Conservation (phyloP, 2,113 vertebrate species). For the Tilapia sparmanii region DNA sequence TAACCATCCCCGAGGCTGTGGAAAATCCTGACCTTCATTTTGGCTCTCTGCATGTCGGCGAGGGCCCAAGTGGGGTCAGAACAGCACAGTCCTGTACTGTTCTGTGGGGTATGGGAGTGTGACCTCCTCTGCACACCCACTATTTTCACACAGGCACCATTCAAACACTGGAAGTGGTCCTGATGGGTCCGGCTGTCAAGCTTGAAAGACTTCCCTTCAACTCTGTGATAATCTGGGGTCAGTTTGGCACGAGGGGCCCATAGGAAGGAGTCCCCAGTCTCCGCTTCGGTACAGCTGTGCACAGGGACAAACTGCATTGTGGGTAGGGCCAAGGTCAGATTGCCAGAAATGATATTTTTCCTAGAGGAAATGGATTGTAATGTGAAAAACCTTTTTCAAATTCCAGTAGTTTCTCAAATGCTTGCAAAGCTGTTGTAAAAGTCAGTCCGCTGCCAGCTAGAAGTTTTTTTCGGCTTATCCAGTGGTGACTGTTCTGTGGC, state of each 20-base stretch:
- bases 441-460: not conserved
- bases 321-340: not conserved
- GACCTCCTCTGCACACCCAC: slow-evolving; percentile 31
- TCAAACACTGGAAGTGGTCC: not conserved
- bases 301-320: not conserved
- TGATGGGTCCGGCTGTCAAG: not conserved
- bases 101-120: slow-evolving; percentile 3
- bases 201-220: slow-evolving; percentile 2
- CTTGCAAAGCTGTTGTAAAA: not conserved
- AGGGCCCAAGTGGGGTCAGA: not conserved
- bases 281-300: not conserved
- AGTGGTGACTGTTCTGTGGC: not conserved
- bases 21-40: slow-evolving; percentile 37
- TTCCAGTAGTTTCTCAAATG: not conserved
- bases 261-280: not conserved
- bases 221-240: not conserved
- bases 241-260: not conserved
- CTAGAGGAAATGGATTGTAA: not conserved
- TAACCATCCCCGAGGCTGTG: slow-evolving; percentile 15
- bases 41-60: not conserved
- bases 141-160: slow-evolving; percentile 46
- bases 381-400: not conserved
- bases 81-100: not conserved
- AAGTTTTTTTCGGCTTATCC: not conserved
- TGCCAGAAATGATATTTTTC: not conserved